phyloP scores from a whole-genome alignment of 2,888 invertebrate species.

The Cistogaster globosa region DNA sequence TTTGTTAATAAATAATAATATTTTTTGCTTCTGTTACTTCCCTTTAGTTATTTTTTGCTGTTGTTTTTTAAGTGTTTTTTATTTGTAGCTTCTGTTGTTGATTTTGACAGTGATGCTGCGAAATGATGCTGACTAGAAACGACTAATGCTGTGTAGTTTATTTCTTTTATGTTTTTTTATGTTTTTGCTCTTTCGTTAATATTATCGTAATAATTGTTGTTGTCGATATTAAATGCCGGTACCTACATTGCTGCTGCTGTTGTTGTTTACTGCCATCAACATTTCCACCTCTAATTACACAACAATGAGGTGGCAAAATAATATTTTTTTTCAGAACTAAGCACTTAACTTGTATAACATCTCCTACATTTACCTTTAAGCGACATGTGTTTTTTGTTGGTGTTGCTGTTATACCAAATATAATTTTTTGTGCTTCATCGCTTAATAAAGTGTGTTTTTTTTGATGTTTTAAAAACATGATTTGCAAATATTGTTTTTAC shows the following conservation, averaged over 20 bases:
- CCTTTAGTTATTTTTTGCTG: conserved; percentile 8
- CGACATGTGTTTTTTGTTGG: conserved; percentile 46
- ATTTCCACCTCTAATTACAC: conserved; percentile 71
- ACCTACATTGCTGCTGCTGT: conserved; percentile 40
- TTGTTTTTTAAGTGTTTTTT: conserved; percentile 10
- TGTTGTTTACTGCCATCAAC: conserved; percentile 63
- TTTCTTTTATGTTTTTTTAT: conserved; percentile 8
- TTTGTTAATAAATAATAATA: background rate
- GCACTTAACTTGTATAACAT: conserved; percentile 31
- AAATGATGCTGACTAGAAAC: conserved; percentile 37
- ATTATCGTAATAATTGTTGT: conserved; percentile 10
- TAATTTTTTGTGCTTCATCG: conserved; percentile 47
- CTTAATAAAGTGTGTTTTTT: conserved; percentile 34
- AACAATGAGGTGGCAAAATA: conserved; percentile 70
- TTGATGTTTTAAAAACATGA: conserved; percentile 60
- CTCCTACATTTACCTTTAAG: conserved; percentile 49
- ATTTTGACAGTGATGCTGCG: conserved; percentile 37
- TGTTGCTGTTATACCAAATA: conserved; percentile 6
- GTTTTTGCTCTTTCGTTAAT: background rate
- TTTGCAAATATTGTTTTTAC: conserved; percentile 59
- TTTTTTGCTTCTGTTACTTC: conserved; percentile 15
- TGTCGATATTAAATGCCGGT: conserved; percentile 17
- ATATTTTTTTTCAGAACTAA: conserved; percentile 31
- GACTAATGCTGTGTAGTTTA: background rate
- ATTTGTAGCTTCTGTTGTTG: conserved; percentile 53